A percentile compares a stretch with the other conserved stretches of the same genome.
These are phyloP conservation scores for Calliopum simillimum DNA, from an alignment of 2,888 invertebrate species.

Conservation along the genomic window DNA sequence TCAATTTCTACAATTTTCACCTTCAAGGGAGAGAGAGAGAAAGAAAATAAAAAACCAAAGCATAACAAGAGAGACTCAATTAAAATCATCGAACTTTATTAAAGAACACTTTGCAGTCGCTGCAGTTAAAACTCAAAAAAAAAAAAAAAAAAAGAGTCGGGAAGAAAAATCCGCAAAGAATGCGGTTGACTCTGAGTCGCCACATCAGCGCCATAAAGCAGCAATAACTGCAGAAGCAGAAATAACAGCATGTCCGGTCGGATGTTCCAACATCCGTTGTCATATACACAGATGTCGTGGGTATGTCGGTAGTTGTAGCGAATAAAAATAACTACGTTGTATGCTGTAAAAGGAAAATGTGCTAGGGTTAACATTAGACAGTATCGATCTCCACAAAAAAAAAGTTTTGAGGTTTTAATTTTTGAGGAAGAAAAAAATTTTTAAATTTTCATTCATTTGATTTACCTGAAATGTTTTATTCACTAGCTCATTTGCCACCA, in stretches of 20 bases:
- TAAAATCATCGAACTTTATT: conserved; percentile 28
- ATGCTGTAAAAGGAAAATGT: too few relatives aligned
- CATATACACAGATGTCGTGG: not conserved
- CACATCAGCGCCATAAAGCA: not conserved
- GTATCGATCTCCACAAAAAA: too few relatives aligned
- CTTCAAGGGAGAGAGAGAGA: too few relatives aligned
- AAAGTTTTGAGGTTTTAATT: too few relatives aligned
- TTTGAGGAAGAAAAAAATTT: conserved; percentile 3
- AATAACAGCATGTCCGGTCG: conserved; percentile 11
- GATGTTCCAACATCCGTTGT: not conserved
- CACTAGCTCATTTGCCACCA: too few relatives aligned
- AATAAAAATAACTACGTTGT: too few relatives aligned
- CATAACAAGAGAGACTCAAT: conserved; percentile 6
- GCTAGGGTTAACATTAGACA: too few relatives aligned
- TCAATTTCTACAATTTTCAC: not conserved
- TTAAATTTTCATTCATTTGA: too few relatives aligned
- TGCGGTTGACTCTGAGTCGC: conserved; percentile 19
- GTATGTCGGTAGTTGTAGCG: not conserved
- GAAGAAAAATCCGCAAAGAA: conserved; percentile 21
- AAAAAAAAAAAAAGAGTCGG: too few relatives aligned
- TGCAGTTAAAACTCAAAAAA: not conserved
- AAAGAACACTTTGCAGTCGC: conserved; percentile 34
- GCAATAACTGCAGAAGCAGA: too few relatives aligned
- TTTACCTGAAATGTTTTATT: too few relatives aligned
- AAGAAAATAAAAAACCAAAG: not conserved